phyloP scores from a whole-genome alignment of 2,888 invertebrate genomes.

The Yponomeuta plumbellus region DNA sequence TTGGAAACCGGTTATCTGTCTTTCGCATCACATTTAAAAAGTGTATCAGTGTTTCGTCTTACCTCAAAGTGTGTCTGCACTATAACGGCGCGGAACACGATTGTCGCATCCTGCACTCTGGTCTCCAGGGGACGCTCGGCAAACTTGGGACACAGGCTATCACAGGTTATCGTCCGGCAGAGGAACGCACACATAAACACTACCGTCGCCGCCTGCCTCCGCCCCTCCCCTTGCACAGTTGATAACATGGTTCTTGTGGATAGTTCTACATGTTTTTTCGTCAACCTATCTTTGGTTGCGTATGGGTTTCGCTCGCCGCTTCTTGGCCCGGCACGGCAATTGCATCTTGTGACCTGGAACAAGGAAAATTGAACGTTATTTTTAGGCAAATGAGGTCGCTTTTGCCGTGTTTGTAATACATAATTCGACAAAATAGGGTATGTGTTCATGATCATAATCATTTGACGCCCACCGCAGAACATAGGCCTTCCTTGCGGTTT shows the following conservation, averaged over 20 bases:
- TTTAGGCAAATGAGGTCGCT: background rate
- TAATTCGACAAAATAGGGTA: too few relatives aligned
- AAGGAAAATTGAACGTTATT: slow-evolving; percentile 34
- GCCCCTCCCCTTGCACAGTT: background rate
- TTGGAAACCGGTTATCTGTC: too few relatives aligned
- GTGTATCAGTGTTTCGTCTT: too few relatives aligned
- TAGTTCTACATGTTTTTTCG: background rate
- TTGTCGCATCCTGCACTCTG: slow-evolving; percentile 68
- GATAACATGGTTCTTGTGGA: background rate
- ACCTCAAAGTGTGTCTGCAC: slow-evolving; percentile 66
- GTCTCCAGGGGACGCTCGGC: slow-evolving; percentile 73
- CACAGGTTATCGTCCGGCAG: slow-evolving; percentile 1
- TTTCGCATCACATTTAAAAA: too few relatives aligned
- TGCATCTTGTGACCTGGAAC: slow-evolving; percentile 4
- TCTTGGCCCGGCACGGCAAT: background rate
- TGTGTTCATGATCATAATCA: too few relatives aligned
- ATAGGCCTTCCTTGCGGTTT: too few relatives aligned
- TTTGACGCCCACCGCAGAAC: too few relatives aligned
- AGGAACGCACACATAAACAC: background rate
- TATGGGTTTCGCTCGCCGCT: slow-evolving; percentile 30
- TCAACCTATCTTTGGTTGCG: slow-evolving; percentile 48
- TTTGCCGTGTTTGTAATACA: too few relatives aligned
- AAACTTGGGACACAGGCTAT: slow-evolving; percentile 31
- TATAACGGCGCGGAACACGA: slow-evolving; percentile 73
- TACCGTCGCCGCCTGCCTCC: slow-evolving; percentile 29